A percentile compares a stretch with the other conserved stretches of the same genome.
Evolutionary conservation across 2,888 invertebrate species (phyloP).

Genomic region (Celastrina argiolus): DNA sequence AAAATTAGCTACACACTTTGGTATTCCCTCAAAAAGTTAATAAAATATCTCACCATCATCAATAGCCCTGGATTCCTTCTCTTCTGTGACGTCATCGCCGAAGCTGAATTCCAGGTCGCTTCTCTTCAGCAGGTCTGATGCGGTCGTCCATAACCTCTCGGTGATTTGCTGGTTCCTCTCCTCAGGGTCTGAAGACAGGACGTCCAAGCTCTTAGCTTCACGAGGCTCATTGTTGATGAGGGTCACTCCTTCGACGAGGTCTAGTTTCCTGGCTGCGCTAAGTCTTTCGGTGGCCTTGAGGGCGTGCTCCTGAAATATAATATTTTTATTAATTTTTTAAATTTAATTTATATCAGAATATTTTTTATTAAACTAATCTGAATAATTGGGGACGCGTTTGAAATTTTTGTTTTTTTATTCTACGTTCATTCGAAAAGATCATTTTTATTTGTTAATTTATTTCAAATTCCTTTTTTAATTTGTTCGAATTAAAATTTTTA

Average conservation of each 20-base stretch:
- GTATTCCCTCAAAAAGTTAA: too few species aligned
- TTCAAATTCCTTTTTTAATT: neutral
- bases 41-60: conserved; percentile 46
- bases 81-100: conserved; percentile 48
- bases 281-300: conserved; percentile 59
- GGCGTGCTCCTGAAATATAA: conserved; percentile 58
- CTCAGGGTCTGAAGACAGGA: conserved; percentile 52
- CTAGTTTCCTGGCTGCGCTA: conserved; percentile 52
- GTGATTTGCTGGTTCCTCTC: conserved; percentile 53
- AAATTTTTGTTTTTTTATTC: neutral
- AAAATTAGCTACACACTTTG: too few species aligned
- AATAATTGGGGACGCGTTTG: neutral
- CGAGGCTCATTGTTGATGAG: conserved; percentile 57
- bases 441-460: neutral
- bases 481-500: neutral
- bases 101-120: conserved; percentile 62
- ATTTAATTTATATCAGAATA: neutral
- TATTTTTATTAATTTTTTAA: conserved; percentile 1
- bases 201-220: conserved; percentile 55
- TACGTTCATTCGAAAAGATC: neutral
- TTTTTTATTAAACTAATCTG: neutral
- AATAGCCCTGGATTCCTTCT: conserved; percentile 52
- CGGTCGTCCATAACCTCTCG: conserved; percentile 57
- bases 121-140: conserved; percentile 53
- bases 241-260: conserved; percentile 57